These are phyloP conservation scores for Neoaliturus tenellus DNA, from an alignment of 2,888 invertebrate species.

Conservation along the genomic window DNA sequence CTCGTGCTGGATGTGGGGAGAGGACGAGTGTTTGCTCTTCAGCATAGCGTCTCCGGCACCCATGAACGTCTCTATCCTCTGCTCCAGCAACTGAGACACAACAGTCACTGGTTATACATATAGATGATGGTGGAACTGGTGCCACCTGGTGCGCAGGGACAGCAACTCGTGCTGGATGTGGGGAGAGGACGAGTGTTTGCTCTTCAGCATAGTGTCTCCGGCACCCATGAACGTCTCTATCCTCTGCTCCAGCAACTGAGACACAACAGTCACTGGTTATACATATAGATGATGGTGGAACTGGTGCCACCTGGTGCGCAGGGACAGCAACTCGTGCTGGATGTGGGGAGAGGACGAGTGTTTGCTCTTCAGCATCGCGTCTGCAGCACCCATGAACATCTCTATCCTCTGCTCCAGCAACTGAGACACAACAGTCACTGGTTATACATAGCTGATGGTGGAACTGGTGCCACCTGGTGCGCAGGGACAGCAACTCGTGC, in stretches of 20 bases:
- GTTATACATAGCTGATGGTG: too few relatives aligned
- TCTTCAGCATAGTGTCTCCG: slow-evolving; percentile 75
- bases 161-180: slow-evolving; percentile 80
- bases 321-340: slow-evolving; percentile 78
- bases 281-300: slow-evolving; percentile 82
- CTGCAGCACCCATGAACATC: slow-evolving; percentile 81
- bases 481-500: too few relatives aligned
- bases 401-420: slow-evolving; percentile 82
- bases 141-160: slow-evolving; percentile 79
- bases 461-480: too few relatives aligned
- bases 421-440: too few relatives aligned
- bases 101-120: too few relatives aligned
- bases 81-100: slow-evolving; percentile 78
- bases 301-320: slow-evolving; percentile 79
- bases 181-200: slow-evolving; percentile 71
- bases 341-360: slow-evolving; percentile 75
- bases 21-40: slow-evolving; percentile 70
- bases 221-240: slow-evolving; percentile 82
- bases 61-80: slow-evolving; percentile 82
- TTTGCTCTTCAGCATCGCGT: slow-evolving; percentile 72
- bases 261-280: too few relatives aligned
- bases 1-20: slow-evolving; percentile 79
- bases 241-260: slow-evolving; percentile 81
- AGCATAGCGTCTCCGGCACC: slow-evolving; percentile 77
- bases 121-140: slow-evolving; percentile 80